Evolutionary conservation across 2,113 vertebrate genomes (phyloP).

Genomic region (Micromys minutus): DNA sequence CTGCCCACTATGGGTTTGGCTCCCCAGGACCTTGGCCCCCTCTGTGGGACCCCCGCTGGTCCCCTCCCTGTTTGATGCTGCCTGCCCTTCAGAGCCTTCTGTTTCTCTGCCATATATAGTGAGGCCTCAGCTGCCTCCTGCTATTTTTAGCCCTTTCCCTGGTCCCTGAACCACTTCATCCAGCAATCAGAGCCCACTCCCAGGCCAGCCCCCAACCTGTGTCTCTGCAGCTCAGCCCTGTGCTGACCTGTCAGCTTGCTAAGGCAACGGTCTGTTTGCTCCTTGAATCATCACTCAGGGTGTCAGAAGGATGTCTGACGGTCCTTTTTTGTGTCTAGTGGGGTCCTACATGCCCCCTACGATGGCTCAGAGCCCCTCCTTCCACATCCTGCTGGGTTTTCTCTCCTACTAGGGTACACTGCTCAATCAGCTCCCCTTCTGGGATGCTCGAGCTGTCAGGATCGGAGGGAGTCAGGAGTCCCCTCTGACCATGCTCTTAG

Average conservation of each 20-base stretch:
- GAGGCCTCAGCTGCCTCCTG: slow-evolving; percentile 83
- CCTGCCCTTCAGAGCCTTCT: slow-evolving; percentile 80
- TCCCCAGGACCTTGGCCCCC: slow-evolving; percentile 45
- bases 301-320: neutral
- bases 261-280: slow-evolving; percentile 76
- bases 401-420: neutral
- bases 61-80: slow-evolving; percentile 80
- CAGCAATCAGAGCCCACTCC: slow-evolving; percentile 84
- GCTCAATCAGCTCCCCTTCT: neutral
- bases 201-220: slow-evolving; percentile 85
- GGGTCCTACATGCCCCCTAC: neutral
- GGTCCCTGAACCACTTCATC: slow-evolving; percentile 85
- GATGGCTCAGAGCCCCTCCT: neutral
- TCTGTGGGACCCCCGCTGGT: slow-evolving; percentile 80
- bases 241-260: slow-evolving; percentile 82
- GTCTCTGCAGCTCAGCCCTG: neutral
- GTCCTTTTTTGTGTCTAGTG: neutral
- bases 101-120: slow-evolving; percentile 89
- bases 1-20: neutral
- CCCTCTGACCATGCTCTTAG: neutral
- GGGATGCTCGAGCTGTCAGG: neutral
- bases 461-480: neutral
- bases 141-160: slow-evolving; percentile 90
- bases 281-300: neutral
- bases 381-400: neutral